Base-by-base conservation (phyloP, 1,140 invertebrate species). In the Luehdorfia chinensis region DNA sequence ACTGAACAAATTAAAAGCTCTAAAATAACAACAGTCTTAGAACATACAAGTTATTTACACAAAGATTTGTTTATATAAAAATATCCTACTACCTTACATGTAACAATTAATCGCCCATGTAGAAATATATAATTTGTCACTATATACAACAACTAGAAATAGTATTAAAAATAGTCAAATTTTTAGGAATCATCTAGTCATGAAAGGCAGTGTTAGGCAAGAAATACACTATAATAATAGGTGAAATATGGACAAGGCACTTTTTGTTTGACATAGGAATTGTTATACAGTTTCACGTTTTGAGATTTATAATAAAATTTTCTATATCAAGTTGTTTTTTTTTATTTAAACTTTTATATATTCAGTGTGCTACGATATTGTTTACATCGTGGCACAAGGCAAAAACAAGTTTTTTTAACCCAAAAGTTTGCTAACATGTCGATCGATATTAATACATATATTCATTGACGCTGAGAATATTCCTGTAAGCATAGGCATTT, bases 11-110 rank as follows among this genome's bases (percentile, higher is more conserved):
- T 84, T 83, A 86, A 84, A 86, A 68, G 67, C 75, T 83, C 76
- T 84, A 79, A 75, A 77, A 74, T 80, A 74, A 86, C 79, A 86
- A 86, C 83, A 86, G 79, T 86, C 83, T 84, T 84, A 84, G 65
- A 70, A 78, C 64, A 75, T 84, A 83, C 69, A 78, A 67, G 67
- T 76, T 85, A 85, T 86, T 84, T 86, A 86, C 79, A 86, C 77
- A 77, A 76, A 78, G 69, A 71, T 79, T 75, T 75, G 60, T 68
- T 61, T 63, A 76, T 70, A 72, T 58, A 79, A 84, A 85, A 84
- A 81, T 81, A 80, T 70, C 66, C 75, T 84, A 85, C 72, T 81
- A 73, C 4, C 11, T 31, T 85, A 84, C 77, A 85, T 73, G 56
- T 74, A 78, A 81, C 71, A 76, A 84, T 70, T 62, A 31, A 55